These are phyloP conservation scores for Monopterus albus DNA, from an alignment of 2,113 vertebrate species.

Conservation along the genomic window DNA sequence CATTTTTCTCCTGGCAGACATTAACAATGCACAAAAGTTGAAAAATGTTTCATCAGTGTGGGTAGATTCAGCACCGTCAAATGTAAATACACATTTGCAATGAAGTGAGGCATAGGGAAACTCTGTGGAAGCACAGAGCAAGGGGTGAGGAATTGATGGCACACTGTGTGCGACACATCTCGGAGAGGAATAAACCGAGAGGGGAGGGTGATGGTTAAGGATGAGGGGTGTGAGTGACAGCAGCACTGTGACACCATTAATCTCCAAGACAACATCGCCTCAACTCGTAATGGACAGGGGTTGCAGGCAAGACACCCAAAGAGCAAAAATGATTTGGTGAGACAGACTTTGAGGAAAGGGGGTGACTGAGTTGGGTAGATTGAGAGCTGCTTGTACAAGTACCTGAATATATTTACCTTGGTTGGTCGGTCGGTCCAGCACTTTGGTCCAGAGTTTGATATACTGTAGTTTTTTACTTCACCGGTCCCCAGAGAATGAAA, in stretches of 20 bases:
- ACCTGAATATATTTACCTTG: background rate
- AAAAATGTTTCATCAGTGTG: conserved; percentile 9
- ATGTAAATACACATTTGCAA: conserved; percentile 16
- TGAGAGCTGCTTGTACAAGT: conserved; percentile 17
- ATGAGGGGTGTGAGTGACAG: conserved; percentile 46
- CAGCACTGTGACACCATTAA: conserved; percentile 56
- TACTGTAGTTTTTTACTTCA: no score
- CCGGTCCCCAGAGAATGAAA: background rate
- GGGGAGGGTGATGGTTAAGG: conserved; percentile 13
- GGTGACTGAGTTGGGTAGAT: conserved; percentile 34
- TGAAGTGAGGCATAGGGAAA: conserved; percentile 27
- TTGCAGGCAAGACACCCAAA: conserved; percentile 30
- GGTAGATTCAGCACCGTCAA: conserved; percentile 26
- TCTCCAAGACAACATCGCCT: conserved; percentile 39
- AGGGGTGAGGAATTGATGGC: conserved; percentile 59
- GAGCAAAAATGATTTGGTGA: conserved; percentile 14
- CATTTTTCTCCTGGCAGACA: conserved; percentile 43
- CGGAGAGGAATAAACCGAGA: conserved; percentile 29
- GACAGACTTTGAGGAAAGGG: background rate
- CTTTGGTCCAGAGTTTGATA: no score
- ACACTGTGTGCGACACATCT: conserved; percentile 64
- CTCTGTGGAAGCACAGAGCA: background rate
- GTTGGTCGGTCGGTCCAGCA: background rate
- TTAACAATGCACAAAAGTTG: conserved; percentile 26
- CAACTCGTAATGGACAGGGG: conserved; percentile 25